Conservation (phyloP, 2,113 vertebrate genomes). For the Psilopogon haemacephalus region DNA sequence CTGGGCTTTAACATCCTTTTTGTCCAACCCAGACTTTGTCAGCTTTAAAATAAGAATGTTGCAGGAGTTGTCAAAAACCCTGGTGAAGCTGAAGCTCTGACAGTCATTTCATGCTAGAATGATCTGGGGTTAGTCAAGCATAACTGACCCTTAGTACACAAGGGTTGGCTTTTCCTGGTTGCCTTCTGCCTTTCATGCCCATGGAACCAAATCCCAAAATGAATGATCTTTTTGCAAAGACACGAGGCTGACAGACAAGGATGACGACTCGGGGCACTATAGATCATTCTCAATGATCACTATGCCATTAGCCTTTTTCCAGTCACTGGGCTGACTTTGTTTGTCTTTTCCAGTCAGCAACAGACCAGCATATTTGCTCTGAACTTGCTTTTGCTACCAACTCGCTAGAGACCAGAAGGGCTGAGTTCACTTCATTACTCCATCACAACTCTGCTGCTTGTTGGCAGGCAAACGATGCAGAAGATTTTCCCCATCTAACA, state of each 20-base stretch:
- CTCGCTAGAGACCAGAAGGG: background rate
- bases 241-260: background rate
- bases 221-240: background rate
- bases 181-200: background rate
- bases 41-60: background rate
- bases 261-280: background rate
- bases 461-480: background rate
- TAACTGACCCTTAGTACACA: background rate
- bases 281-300: background rate
- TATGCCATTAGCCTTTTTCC: background rate
- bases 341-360: background rate
- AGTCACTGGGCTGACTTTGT: background rate
- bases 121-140: background rate
- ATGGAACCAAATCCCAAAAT: background rate
- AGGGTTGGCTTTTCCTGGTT: background rate
- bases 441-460: background rate
- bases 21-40: background rate
- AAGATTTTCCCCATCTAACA: background rate
- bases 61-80: background rate
- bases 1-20: background rate
- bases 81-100: background rate
- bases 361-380: background rate
- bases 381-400: background rate
- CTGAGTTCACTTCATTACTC: background rate
- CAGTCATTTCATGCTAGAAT: background rate